Conservation (phyloP, 2,113 vertebrate species). For the Planiliza haematocheilus region DNA sequence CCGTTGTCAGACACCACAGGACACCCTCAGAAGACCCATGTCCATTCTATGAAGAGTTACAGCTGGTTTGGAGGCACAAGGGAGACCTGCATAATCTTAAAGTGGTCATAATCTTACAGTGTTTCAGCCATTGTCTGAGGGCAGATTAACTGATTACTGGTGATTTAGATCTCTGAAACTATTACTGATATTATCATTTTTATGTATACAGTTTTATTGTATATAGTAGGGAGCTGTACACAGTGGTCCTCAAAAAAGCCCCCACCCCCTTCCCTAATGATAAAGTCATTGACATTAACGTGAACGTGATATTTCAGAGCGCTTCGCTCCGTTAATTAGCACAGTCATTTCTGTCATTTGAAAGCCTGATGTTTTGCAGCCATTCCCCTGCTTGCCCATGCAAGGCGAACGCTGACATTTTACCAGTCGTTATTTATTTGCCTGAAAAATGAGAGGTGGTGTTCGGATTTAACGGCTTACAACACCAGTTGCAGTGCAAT, state of each 20-base stretch:
- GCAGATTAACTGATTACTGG: not conserved
- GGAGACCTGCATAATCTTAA: no score
- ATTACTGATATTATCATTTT: not conserved
- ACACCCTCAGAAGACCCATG: no score
- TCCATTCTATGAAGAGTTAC: no score
- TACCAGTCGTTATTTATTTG: conserved; percentile 68
- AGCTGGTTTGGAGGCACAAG: no score
- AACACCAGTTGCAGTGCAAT: conserved; percentile 24
- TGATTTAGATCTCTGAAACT: conserved; percentile 3
- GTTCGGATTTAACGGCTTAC: conserved; percentile 32
- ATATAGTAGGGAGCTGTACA: conserved; percentile 56
- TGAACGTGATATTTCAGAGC: conserved; percentile 79
- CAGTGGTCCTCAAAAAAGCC: conserved; percentile 47
- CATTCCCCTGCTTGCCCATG: conserved; percentile 30
- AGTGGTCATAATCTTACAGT: no score
- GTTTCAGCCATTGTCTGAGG: no score
- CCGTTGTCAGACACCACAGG: no score
- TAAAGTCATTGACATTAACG: conserved; percentile 77
- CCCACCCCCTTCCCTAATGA: conserved; percentile 19
- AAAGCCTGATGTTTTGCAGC: conserved; percentile 65
- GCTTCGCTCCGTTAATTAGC: conserved; percentile 69
- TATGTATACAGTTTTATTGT: not conserved
- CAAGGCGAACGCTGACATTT: conserved; percentile 68
- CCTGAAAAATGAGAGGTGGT: conserved; percentile 6
- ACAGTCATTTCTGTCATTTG: conserved; percentile 60